phyloP scores from a whole-genome alignment of 2,888 invertebrate genomes.

The Cotesia congregata region DNA sequence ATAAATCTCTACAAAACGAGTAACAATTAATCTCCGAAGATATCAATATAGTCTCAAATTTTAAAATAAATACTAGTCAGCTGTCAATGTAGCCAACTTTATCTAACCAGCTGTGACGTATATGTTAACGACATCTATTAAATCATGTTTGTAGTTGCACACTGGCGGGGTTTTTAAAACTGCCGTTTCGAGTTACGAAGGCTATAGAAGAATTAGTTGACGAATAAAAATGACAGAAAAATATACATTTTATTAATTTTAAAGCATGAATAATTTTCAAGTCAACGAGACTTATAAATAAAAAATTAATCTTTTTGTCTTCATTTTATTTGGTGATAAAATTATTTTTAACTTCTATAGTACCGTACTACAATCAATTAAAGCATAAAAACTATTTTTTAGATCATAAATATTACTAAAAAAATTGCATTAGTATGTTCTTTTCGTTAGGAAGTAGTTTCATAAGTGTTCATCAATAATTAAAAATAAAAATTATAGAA shows the following conservation, averaged over 20 bases:
- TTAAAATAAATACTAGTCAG: not conserved
- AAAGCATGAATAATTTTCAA: conserved; percentile 13
- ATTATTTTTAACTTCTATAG: conserved; percentile 11
- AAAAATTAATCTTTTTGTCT: conserved; percentile 8
- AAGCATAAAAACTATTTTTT: conserved; percentile 3
- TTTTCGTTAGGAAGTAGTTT: not conserved
- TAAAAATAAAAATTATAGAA: not conserved
- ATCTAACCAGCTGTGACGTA: conserved; percentile 9
- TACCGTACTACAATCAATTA: conserved; percentile 9
- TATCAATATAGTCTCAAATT: conserved; percentile 10
- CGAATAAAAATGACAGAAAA: not conserved
- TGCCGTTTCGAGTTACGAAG: not conserved
- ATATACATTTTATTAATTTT: conserved; percentile 5
- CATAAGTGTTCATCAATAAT: not conserved
- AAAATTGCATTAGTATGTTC: not conserved
- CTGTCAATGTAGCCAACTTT: conserved; percentile 13
- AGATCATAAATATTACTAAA: not conserved
- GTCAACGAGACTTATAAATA: conserved; percentile 2
- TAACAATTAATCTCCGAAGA: conserved; percentile 9
- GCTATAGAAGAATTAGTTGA: not conserved
- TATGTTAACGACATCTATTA: conserved; percentile 15
- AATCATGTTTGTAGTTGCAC: not conserved
- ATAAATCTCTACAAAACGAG: conserved; percentile 5
- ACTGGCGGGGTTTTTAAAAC: not conserved
- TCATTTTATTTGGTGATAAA: not conserved